Base-by-base conservation (phyloP, 1,140 invertebrate species). In the Drosophila ananassae region DNA sequence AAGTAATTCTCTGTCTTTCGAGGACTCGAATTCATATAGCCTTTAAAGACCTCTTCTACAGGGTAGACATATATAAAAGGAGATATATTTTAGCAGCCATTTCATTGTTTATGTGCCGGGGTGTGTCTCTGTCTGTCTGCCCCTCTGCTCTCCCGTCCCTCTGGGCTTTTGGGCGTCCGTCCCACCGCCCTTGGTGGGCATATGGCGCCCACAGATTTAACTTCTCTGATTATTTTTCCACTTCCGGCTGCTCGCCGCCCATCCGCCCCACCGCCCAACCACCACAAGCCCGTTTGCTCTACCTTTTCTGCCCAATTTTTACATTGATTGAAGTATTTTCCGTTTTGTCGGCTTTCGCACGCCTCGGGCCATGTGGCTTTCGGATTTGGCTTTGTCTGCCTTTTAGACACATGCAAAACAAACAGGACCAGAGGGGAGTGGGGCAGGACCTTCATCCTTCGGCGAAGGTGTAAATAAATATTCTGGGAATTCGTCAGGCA, bases 261-360 rank as follows among this genome's bases (percentile, higher is more conserved):
- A 44, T 10, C 24, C 34, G 6, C n/a, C 34, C 21, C 13, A 5
- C 13, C 41, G 41, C 17, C 8, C 7, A 55, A 56, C 30, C 51
- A 10, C 50, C 62, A 56, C 47, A 28, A 39, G n/a, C 51, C 46
- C 44, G 41, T 57, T 44, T 24, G 52, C 52, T 55, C 7, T 44
- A 8, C 51, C 51, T 58, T 50, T 64, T 32, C 68, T 21, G 54
- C 30, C 67, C 79, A 68, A 76, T 83, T 89, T 89, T 89, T 89
- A 89, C 76, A 89, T 77, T 89, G 83, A 89, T 89, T 89, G 83
- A 87, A 83, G 83, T 89, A 89, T 89, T 89, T 89, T 73, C 76
- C 79, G 76, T 77, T 87, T 73, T 75, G 66, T 57, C 63, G 83
- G 72, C 64, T 87, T 68, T 87, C 83, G 77, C 72, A 80, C 79